Conservation (phyloP, 92 coral and sea anemone genomes). For the Hydrozoanthus gracilis region DNA sequence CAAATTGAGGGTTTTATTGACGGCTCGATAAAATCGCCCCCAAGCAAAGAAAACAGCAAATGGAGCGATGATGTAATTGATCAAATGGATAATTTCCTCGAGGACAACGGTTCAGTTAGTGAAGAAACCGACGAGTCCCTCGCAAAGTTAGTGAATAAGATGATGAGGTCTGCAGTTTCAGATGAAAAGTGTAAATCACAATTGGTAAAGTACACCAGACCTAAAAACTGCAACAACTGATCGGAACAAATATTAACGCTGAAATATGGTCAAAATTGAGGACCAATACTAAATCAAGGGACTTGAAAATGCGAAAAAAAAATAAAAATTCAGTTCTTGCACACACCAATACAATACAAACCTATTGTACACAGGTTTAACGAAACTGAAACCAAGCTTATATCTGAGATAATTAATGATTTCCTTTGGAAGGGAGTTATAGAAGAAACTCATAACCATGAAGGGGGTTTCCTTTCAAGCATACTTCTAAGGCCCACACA, state of each 20-base stretch:
- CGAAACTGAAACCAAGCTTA: conserved; percentile 48
- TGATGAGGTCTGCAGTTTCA: no score
- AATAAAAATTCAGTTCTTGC: conserved; percentile 50
- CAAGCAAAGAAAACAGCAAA: no score
- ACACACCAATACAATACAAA: conserved; percentile 40
- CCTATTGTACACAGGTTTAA: conserved; percentile 45
- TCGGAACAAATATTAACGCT: conserved; percentile 41
- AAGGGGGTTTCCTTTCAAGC: neutral
- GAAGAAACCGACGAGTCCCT: no score
- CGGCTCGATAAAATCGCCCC: no score
- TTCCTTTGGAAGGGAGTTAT: conserved; percentile 29
- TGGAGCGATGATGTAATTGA: no score
- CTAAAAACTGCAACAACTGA: conserved; percentile 50
- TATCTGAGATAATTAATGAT: conserved; percentile 23
- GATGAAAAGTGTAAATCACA: conserved; percentile 40
- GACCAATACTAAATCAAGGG: conserved; percentile 48
- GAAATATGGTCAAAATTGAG: conserved; percentile 57
- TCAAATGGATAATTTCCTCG: no score
- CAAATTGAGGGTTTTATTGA: no score
- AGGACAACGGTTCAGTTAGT: no score
- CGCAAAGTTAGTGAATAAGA: neutral
- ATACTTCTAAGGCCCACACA: conserved; percentile 13
- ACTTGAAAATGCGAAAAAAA: conserved; percentile 57
- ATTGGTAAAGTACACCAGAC: conserved; percentile 48
- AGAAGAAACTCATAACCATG: neutral